Evolutionary conservation across 2,888 invertebrate genomes (phyloP).

Genomic region (Cremastobaeus sp.): DNA sequence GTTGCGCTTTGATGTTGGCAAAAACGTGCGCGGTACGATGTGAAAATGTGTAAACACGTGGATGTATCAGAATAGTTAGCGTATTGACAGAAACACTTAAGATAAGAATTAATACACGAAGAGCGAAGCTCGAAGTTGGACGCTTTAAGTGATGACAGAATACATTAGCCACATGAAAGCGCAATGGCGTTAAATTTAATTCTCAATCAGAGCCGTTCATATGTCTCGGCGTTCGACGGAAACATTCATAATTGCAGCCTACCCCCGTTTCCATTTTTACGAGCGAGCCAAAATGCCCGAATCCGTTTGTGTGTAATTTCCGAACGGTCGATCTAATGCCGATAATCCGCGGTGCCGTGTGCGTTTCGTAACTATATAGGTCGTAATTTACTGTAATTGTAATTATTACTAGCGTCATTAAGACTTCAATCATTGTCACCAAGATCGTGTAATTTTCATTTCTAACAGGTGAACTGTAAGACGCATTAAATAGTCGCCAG

Average conservation of each 20-base stretch:
- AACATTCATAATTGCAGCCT: too few relatives aligned
- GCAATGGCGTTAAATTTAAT: constrained; percentile 3
- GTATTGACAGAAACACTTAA: constrained; percentile 35
- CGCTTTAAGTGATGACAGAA: constrained; percentile 28
- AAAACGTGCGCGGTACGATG: constrained; percentile 13
- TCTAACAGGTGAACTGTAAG: constrained; percentile 57
- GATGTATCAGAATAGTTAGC: neutral
- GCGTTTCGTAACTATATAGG: constrained; percentile 38
- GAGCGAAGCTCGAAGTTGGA: constrained; percentile 12
- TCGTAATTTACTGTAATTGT: constrained; percentile 56
- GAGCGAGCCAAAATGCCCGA: too few relatives aligned
- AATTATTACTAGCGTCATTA: constrained; percentile 56
- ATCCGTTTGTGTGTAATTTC: too few relatives aligned
- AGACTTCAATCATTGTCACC: constrained; percentile 62
- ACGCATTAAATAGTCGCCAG: constrained; percentile 61
- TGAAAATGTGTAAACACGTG: constrained; percentile 17
- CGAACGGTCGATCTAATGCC: too few relatives aligned
- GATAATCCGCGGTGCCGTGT: constrained; percentile 43
- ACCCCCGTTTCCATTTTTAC: too few relatives aligned
- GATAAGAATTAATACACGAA: constrained; percentile 7
- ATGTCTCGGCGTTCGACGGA: too few relatives aligned
- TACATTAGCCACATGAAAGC: constrained; percentile 26
- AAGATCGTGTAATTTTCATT: constrained; percentile 60
- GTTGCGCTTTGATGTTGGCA: constrained; percentile 12
- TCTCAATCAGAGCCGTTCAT: too few relatives aligned